Conservation (phyloP, 2,888 invertebrate genomes). For the Scelioninae gen. 2 region DNA sequence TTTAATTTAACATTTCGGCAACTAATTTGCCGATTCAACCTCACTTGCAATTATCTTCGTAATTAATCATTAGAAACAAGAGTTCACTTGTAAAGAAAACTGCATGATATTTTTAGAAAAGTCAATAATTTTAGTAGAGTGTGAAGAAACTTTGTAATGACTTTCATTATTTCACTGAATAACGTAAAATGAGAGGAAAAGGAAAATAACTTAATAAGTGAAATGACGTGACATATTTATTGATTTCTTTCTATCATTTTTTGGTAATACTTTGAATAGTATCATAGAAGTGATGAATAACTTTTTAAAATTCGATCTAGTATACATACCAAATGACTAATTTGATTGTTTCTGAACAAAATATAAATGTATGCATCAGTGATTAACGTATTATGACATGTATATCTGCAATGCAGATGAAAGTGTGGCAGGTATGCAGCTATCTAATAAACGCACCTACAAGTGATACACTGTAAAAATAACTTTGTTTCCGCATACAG, state of each 20-base stretch:
- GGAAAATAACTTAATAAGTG: no score
- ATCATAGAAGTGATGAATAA: no score
- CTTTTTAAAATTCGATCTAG: no score
- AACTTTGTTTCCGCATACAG: slow-evolving; percentile 20
- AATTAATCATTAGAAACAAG: slow-evolving; percentile 46
- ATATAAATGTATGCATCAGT: slow-evolving; percentile 9
- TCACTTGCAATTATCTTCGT: slow-evolving; percentile 14
- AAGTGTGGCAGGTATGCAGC: slow-evolving; percentile 33
- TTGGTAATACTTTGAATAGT: no score
- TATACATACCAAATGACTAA: background rate
- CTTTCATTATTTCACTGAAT: no score
- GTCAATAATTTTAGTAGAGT: slow-evolving; percentile 51
- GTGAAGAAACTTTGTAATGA: slow-evolving; percentile 48
- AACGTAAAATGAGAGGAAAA: no score
- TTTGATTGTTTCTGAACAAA: background rate
- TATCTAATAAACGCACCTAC: slow-evolving; percentile 39
- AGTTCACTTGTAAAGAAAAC: slow-evolving; percentile 41
- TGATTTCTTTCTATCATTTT: no score
- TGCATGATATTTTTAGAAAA: slow-evolving; percentile 52
- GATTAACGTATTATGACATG: slow-evolving; percentile 42
- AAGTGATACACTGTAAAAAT: slow-evolving; percentile 13
- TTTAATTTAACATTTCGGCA: background rate
- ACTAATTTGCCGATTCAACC: slow-evolving; percentile 15
- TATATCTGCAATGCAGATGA: slow-evolving; percentile 53
- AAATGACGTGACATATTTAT: no score